Evolutionary conservation across 2,797 vertebrate genomes (phyloP), one percentile per base, ranked within the genome.

Genomic region (Neostethus bicornis): DNA sequence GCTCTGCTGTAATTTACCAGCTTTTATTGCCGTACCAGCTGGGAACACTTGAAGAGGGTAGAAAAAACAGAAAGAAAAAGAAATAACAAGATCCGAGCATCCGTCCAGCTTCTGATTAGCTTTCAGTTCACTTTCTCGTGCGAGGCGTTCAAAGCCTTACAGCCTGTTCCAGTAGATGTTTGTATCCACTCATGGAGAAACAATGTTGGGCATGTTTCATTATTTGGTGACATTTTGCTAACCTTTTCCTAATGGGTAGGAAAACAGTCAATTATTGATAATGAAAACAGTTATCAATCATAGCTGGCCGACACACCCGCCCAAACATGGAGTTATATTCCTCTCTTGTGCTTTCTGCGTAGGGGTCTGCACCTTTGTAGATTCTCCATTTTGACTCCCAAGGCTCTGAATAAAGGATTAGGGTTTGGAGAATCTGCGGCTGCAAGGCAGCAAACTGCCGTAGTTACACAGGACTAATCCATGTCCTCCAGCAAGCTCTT

Each of bases 401-500:
- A 34, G 54, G 55, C 46, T 6, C 35, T 20, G 6, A 55, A 55
- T 49, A 65, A 54, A 74, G 69, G 70, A 86, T 81, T 69, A 83
- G 45, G 50, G 71, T 65, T 57, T 43, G 61, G 77, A 58, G 61
- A 77, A 65, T 55, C 70, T 58, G 26, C 8, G 51, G 57, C 55
- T 51, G 46, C 50, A 46, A 54, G 35, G 44, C 38, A 61, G 61
- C 62, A 80, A 66, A 60, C 64, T 10, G 58, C 65, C 73, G 81
- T 70, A 69, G 70, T 68, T 56, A 47, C 61, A 50, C 54, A 38
- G 69, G 38, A 71, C 66, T 85, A 84, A 85, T 91, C 80, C 81
- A 44, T 23, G 57, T 81, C 64, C 72, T 85, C 61, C 68, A 77
- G 70, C 71, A 80, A 87, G 88, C 77, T 75, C 77, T 77, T 89